Conservation (phyloP, 1,140 invertebrate species). For the Rhyacophila brunnea region DNA sequence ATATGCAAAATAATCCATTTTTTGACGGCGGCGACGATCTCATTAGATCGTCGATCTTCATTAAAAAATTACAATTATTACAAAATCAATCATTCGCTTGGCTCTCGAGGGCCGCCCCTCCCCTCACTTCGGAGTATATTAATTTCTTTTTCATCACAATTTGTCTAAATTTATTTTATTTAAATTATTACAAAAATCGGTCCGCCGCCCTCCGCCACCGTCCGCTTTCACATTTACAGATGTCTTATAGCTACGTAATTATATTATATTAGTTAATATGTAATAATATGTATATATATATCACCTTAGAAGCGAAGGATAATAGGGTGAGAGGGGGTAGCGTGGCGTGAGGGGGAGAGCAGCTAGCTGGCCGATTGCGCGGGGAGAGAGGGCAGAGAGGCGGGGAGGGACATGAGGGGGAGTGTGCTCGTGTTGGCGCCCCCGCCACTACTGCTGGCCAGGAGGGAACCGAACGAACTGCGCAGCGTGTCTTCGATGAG, state of each 20-base stretch:
- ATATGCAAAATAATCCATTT: too few species aligned
- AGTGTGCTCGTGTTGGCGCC: not conserved
- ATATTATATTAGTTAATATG: slow-evolving; percentile 32
- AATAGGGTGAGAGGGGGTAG: slow-evolving; percentile 30
- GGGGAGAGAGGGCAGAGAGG: slow-evolving; percentile 22
- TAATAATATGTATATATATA: slow-evolving; percentile 30
- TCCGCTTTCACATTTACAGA: slow-evolving; percentile 27
- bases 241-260: slow-evolving; percentile 28
- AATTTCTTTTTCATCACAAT: slow-evolving; percentile 36
- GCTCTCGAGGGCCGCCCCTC: not conserved
- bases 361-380: slow-evolving; percentile 36
- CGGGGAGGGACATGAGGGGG: slow-evolving; percentile 4
- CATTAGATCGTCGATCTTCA: too few species aligned
- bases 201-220: slow-evolving; percentile 22
- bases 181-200: slow-evolving; percentile 33
- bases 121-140: slow-evolving; percentile 23
- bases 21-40: too few species aligned
- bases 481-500: slow-evolving; percentile 72
- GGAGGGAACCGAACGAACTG: slow-evolving; percentile 47
- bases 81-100: slow-evolving; percentile 1
- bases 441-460: slow-evolving; percentile 20
- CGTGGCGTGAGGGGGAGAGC: slow-evolving; percentile 28
- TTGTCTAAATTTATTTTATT: slow-evolving; percentile 30
- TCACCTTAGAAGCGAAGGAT: slow-evolving; percentile 36
- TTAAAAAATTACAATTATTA: slow-evolving; percentile 22